Evolutionary conservation across 2,113 vertebrate species (phyloP), one percentile per base, ranked within the genome.

Genomic region (Climacteris rufus): DNA sequence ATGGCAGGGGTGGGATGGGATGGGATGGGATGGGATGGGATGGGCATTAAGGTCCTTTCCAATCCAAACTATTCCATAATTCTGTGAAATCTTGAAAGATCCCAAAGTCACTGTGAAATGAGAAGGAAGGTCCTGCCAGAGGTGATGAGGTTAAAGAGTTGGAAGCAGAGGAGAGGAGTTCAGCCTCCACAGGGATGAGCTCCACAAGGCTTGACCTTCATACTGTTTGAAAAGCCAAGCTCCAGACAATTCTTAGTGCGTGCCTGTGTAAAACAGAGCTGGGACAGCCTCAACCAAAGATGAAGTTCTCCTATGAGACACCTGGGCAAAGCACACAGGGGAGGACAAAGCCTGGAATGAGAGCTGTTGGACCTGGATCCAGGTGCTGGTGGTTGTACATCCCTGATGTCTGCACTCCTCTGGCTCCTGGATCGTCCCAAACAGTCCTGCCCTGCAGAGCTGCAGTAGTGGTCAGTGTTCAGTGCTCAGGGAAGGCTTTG

Each of bases 11-110:
- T n/a, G n/a, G n/a, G n/a, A n/a, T n/a, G n/a, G n/a, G n/a, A n/a
- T n/a, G n/a, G n/a, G n/a, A n/a, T n/a, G n/a, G n/a, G n/a, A n/a
- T n/a, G n/a, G n/a, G n/a, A n/a, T n/a, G n/a, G n/a, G 37, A 5
- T 37, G 22, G 0, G 5, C 0, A 65, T 23, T 49, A 15, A 10
- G 0, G 3, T 57, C 42, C 3, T 7, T 81, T 65, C 31, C 35
- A 10, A 19, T 0, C 10, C 57, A 54, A 63, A 30, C 16, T 25
- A 50, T 44, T 28, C 31, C 9, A 7, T 2, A 40, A 5, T 47
- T 87, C 47, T 63, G 7, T 19, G 37, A 42, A 44, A 35, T 21
- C 22, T 19, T 54, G 25, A 18, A 53, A 42, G 50, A 59, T 42
- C 27, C 59, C 15, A 0, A 76, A 77, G 7, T 35, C 69, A 6